Percentiles rank a stretch among this genome's conserved stretches.
These are phyloP conservation scores for Archivesica marissinica DNA, from an alignment of 1,140 invertebrate species.

Conservation along the genomic window DNA sequence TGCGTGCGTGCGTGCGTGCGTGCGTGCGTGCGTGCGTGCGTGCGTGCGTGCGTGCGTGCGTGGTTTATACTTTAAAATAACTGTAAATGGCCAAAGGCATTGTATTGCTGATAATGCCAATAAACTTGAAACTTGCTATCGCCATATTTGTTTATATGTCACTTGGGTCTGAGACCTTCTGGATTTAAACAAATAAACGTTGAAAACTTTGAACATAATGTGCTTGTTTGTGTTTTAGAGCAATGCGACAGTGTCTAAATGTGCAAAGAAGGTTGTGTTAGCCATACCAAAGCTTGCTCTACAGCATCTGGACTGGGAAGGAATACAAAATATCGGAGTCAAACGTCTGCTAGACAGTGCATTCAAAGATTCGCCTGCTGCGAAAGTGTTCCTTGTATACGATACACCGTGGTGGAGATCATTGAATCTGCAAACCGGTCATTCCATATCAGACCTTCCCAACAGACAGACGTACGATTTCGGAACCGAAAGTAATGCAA, in stretches of 20 bases:
- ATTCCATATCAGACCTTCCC: slow-evolving; percentile 4
- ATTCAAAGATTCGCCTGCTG: not conserved
- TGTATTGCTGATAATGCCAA: too few species aligned
- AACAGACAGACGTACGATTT: slow-evolving; percentile 25
- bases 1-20: too few species aligned
- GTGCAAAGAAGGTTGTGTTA: slow-evolving; percentile 20
- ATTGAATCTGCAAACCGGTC: not conserved
- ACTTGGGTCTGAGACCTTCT: too few species aligned
- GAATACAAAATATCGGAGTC: not conserved
- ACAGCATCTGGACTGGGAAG: not conserved
- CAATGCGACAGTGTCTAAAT: not conserved
- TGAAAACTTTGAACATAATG: not conserved
- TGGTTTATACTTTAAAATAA: too few species aligned
- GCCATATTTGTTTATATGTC: too few species aligned
- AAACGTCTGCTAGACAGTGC: not conserved
- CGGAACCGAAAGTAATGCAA: not conserved
- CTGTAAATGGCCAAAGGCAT: too few species aligned
- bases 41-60: too few species aligned
- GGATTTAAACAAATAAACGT: too few species aligned
- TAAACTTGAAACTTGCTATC: too few species aligned
- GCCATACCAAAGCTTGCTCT: not conserved
- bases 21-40: too few species aligned
- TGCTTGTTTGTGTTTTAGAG: not conserved
- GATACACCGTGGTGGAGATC: slow-evolving; percentile 27
- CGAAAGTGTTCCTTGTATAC: slow-evolving; percentile 3